Evolutionary conservation across 1,140 invertebrate genomes (phyloP).

Genomic region (Calycopis cecrops): DNA sequence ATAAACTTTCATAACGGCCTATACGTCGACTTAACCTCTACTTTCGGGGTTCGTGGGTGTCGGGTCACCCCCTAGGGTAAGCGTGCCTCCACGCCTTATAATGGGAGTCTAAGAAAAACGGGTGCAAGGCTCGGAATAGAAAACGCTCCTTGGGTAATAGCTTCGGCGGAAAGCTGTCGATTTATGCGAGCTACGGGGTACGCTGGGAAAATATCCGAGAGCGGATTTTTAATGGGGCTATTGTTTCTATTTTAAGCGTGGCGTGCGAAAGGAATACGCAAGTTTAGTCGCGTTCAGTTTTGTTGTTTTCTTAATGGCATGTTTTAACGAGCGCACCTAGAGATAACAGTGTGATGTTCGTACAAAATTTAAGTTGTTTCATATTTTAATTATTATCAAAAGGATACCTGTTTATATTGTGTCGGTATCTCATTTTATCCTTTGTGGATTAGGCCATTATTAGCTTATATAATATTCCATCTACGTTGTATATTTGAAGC

Average conservation of each 20-base stretch:
- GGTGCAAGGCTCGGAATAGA: conserved; percentile 70
- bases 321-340: conserved; percentile 34
- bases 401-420: background rate
- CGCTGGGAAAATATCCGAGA: conserved; percentile 67
- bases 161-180: conserved; percentile 71
- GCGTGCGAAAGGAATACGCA: conserved; percentile 70
- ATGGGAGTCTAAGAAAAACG: conserved; percentile 72
- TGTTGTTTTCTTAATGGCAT: conserved; percentile 49
- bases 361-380: conserved; percentile 17
- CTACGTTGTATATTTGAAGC: background rate
- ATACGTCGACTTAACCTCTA: conserved; percentile 73
- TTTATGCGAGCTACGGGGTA: conserved; percentile 70
- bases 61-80: conserved; percentile 27
- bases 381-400: conserved; percentile 2
- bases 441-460: background rate
- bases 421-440: background rate
- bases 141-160: conserved; percentile 72
- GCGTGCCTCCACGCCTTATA: conserved; percentile 52
- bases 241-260: conserved; percentile 73
- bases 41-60: conserved; percentile 42
- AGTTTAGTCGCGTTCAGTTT: conserved; percentile 40
- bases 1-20: conserved; percentile 74
- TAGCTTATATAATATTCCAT: background rate
- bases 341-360: conserved; percentile 33
- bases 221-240: conserved; percentile 72